A percentile compares a stretch with the other conserved stretches of the same genome.
phyloP scores from a whole-genome alignment of 2,888 invertebrate genomes.

The Tetragnatha montana region DNA sequence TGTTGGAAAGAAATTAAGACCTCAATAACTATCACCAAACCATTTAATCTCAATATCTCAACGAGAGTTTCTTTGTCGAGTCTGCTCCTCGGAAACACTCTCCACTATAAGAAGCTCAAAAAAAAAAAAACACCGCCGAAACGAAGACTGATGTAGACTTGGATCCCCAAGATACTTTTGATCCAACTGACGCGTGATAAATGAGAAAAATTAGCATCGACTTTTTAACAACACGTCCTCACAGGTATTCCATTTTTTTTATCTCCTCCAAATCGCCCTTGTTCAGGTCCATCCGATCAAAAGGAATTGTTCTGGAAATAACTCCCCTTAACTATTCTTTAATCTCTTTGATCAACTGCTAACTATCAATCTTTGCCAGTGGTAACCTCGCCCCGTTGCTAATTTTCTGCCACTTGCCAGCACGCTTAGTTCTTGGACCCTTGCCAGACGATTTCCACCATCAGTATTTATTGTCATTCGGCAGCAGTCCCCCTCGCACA shows the following conservation, averaged over 20 bases:
- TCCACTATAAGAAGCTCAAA: too few species aligned
- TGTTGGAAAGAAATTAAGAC: too few species aligned
- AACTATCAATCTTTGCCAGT: neutral
- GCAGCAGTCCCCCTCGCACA: slow-evolving; percentile 2
- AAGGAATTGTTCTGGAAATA: neutral
- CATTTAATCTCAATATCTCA: too few species aligned
- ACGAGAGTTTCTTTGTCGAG: too few species aligned
- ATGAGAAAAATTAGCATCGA: too few species aligned
- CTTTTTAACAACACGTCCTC: too few species aligned
- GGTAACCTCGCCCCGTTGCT: neutral
- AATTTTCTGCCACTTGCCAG: neutral
- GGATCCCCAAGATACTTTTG: too few species aligned
- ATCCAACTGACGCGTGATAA: too few species aligned
- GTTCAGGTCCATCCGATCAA: neutral
- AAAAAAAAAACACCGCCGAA: too few species aligned
- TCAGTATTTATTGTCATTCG: slow-evolving; percentile 33
- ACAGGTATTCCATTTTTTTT: neutral
- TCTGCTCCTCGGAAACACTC: too few species aligned
- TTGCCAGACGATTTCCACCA: slow-evolving; percentile 17
- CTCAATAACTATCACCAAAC: too few species aligned
- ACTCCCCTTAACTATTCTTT: neutral
- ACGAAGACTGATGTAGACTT: too few species aligned
- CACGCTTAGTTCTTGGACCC: slow-evolving; percentile 21
- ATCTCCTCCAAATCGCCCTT: neutral
- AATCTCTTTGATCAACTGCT: neutral